Base-by-base conservation (phyloP, 2,113 vertebrate genomes). In the Microtus oregoni region DNA sequence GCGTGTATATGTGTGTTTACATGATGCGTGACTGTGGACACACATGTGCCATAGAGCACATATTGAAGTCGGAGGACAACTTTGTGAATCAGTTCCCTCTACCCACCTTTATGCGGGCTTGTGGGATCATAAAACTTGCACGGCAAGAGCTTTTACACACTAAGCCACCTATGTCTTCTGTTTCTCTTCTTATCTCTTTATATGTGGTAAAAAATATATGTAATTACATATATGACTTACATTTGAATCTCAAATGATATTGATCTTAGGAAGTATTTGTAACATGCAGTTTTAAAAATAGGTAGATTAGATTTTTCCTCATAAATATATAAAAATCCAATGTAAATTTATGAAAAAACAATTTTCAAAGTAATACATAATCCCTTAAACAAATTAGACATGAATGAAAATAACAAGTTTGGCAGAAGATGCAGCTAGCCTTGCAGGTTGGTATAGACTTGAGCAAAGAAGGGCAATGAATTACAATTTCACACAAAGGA, bases 321-420 rank as follows among this genome's bases (percentile, higher is more conserved):
- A 58, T 11, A 92, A 41, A 70, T 85, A 75, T 38, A 90, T 93
- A 95, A 90, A 89, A 22, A 65, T 67, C 35, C 2, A 67, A 78
- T 61, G 50, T 38, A 87, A 13, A 93, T 79, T 65, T 70, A 90
- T 14, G 10, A 4, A 90, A 86, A 90, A 90, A 85, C 0, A 86
- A 81, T 52, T 94, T 97, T 88, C 50, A 94, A 92, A 94, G 68
- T 30, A 95, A 90, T 63, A 93, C 26, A 35, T 68, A 94, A n/a
- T 28, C 1, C 35, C 90, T 70, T 44, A 22, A 35, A 22, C 78
- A 72, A 44, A 94, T 55, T 35, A 95, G 86, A 1, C 3, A 70
- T 65, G 55, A 70, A 38, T 86, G 6, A 35, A 65, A 72, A 86
- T 88, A 81, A 68, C 0, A 82, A 89, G 73, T 72, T 94, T 92